Conservation (phyloP, 2,888 invertebrate genomes). For the Alcis repandata region DNA sequence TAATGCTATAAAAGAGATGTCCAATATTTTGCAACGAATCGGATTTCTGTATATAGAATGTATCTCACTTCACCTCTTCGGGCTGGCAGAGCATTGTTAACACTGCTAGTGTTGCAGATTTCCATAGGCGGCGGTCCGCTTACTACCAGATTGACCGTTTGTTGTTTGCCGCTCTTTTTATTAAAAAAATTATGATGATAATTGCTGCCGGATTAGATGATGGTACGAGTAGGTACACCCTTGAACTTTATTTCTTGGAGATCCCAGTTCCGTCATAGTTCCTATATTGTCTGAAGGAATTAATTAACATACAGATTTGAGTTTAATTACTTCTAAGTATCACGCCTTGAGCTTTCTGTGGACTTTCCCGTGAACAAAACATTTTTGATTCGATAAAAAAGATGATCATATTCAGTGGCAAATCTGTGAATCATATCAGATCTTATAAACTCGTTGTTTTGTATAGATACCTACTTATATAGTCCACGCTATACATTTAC, state of each 20-base stretch:
- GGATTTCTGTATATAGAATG: no score
- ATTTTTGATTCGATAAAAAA: neutral
- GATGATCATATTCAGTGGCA: conserved; percentile 27
- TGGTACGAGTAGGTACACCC: neutral
- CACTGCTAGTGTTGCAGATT: no score
- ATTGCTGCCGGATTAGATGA: neutral
- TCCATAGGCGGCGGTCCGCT: no score
- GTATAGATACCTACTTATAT: conserved; percentile 11
- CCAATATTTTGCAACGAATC: no score
- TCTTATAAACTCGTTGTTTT: conserved; percentile 36
- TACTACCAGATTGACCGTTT: no score
- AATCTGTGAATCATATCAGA: conserved; percentile 51
- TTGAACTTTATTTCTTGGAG: conserved; percentile 3
- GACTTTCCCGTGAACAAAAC: neutral
- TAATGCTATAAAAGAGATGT: no score
- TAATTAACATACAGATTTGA: neutral
- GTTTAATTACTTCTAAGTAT: neutral
- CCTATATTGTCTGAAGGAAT: neutral
- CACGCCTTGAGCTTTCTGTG: conserved; percentile 1
- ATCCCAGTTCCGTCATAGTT: neutral
- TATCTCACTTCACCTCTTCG: no score
- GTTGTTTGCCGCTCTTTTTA: no score
- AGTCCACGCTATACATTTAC: conserved; percentile 17
- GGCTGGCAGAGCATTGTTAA: no score
- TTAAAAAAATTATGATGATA: no score